phyloP scores from a whole-genome alignment of 1,140 invertebrate genomes.

The Ostrea denselamellosa region DNA sequence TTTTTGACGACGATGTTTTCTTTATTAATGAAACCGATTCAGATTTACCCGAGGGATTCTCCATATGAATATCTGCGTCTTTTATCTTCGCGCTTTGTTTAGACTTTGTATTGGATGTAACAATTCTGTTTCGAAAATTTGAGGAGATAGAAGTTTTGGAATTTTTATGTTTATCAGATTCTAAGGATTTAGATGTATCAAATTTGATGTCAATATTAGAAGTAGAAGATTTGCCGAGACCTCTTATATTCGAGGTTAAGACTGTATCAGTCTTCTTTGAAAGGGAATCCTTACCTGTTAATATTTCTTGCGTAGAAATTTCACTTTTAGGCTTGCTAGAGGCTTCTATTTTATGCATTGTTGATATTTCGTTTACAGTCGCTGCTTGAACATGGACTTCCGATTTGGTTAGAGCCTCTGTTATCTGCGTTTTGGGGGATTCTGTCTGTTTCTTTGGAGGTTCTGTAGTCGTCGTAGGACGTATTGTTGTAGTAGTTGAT shows the following conservation, averaged over 20 bases:
- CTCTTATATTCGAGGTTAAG: background rate
- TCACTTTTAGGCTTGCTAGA: background rate
- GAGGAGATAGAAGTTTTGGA: background rate
- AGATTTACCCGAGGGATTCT: background rate
- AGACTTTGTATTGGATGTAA: background rate
- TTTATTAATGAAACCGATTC: background rate
- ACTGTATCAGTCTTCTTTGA: constrained; percentile 16
- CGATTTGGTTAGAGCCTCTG: background rate
- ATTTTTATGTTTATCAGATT: background rate
- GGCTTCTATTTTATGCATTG: background rate
- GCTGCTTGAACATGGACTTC: background rate
- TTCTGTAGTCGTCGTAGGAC: background rate
- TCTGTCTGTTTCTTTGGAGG: background rate
- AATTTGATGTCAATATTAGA: background rate
- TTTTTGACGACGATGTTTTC: background rate
- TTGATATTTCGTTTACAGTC: background rate
- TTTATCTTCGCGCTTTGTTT: background rate
- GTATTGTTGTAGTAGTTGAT: background rate
- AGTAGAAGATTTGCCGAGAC: background rate
- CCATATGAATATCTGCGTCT: background rate
- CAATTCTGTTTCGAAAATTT: background rate
- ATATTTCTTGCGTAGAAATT: background rate
- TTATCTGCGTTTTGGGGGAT: background rate
- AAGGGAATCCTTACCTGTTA: constrained; percentile 19
- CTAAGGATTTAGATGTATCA: background rate